These are phyloP conservation scores for Pyrochroa serraticornis DNA, from an alignment of 2,888 invertebrate genomes.

Conservation along the genomic window DNA sequence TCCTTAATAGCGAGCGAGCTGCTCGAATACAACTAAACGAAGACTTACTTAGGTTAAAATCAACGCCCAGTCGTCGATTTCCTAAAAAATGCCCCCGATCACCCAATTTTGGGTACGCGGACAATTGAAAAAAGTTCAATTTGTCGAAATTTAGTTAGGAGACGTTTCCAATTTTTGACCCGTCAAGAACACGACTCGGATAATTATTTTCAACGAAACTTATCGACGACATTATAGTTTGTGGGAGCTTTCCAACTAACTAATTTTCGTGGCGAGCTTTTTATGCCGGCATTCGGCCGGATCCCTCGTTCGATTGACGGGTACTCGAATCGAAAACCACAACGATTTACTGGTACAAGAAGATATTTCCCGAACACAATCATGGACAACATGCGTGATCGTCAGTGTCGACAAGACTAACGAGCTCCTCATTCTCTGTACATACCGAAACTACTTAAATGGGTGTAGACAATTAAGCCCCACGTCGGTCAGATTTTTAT, in stretches of 20 bases:
- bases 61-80: no score
- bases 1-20: no score
- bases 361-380: conserved; percentile 16
- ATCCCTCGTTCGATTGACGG: conserved; percentile 15
- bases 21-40: no score
- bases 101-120: no score
- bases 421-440: conserved; percentile 21
- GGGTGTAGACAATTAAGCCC: conserved; percentile 19
- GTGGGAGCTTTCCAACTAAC: conserved; percentile 12
- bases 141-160: no score
- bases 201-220: conserved; percentile 19
- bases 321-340: conserved; percentile 7
- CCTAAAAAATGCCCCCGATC: no score
- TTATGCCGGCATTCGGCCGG: conserved; percentile 12
- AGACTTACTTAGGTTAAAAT: no score
- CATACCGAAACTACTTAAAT: conserved; percentile 23
- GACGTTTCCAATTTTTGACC: no score
- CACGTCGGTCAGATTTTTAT: conserved; percentile 24
- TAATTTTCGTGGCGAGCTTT: conserved; percentile 15
- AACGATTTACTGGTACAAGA: conserved; percentile 6
- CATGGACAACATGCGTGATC: conserved; percentile 11
- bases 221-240: not conserved
- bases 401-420: conserved; percentile 24
- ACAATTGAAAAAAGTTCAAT: no score
- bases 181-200: not conserved